Base-by-base conservation (phyloP, 2,888 invertebrate species). In the Adelphocoris suturalis region DNA sequence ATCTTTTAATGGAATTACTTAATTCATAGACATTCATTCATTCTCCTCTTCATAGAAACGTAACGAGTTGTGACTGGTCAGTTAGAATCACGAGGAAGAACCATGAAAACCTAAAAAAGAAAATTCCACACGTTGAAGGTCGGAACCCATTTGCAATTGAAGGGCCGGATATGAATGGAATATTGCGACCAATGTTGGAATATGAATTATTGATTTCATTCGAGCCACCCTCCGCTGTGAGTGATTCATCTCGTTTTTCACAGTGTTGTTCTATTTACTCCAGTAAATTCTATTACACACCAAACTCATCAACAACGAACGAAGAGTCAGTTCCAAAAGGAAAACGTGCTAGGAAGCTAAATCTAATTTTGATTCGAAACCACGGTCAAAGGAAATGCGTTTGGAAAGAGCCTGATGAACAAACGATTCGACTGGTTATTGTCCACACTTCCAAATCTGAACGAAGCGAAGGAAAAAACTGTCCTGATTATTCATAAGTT, bases 131-230 rank as follows among this genome's bases (percentile, higher is more conserved):
- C 16, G 78, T 46, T n/a, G 78, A 46, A 37, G 78, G 13, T 23
- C 52, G 3, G 52, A 82, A 82, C 47, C 48, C 52, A 52, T 82
- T 82, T 52, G 82, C 52, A n/a, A 47, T 82, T 82, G 82, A 82
- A 52, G 82, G 82, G 52, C 82, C 82, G 27, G 82, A 48, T 27
- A 52, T 27, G 27, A 52, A 47, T 48, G 82, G 82, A n/a, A 23
- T 52, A 27, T 52, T 82, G 82, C 52, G 19, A 48, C 82, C 82
- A 13, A 82, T 19, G 82, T 23, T 23, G 47, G 82, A 82, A 19
- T 27, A 27, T 46, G 82, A 82, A 19, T 27, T 82, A 52, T 27
- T 82, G 13, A 27, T 82, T 52, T 82, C 82, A 52, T 82, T 82
- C 47, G 82, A 82, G 23, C 82, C 82, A 5, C 47, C 11, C 13